Evolutionary conservation across 2,797 vertebrate species (phyloP), one percentile per base, ranked within the genome.

Genomic region (Acipenser transmontanus): DNA sequence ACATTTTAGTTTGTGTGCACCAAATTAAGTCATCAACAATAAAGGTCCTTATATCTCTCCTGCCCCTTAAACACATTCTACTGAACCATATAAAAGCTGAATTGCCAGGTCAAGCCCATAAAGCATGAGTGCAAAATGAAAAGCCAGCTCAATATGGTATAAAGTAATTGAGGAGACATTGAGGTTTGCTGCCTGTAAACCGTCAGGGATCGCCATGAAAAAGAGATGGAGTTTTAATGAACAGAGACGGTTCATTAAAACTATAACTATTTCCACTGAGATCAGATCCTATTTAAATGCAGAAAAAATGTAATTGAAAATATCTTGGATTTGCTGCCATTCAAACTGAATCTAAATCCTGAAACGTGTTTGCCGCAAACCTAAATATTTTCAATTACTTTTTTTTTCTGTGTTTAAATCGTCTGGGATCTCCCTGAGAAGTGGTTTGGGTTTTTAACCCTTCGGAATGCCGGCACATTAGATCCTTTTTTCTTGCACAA

Each of bases 221-320:
- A 78, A 49, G 56, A 52, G 59, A 66, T 67, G 82, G 82, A 82
- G 80, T 74, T 85, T 83, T 87, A 87, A 89, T 88, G 88, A 89
- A 88, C 83, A 82, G 85, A 83, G 79, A 71, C 75, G 78, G 83
- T 85, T 61, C 86, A 85, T 88, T 88, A 87, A 86, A 87, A 86
- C 82, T 78, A 86, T 82, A 86, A 85, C 84, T 82, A 82, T 85
- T 87, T 87, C 88, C 88, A 85, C 78, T 4, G 86, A 88, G 87
- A 87, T 85, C 85, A 80, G 75, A 80, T 84, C 82, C 84, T 84
- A 85, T 89, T 86, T 85, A 84, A 88, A 86, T 82, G 82, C 69
- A 76, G 69, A 77, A 75, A 70, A 79, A 75, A 72, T 67, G 62
- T 85, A 86, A 88, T 86, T 88, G 84, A 89, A 87, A 85, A 6